Base-by-base conservation (phyloP, 2,797 vertebrate species). In the Hozukius guyotensis region DNA sequence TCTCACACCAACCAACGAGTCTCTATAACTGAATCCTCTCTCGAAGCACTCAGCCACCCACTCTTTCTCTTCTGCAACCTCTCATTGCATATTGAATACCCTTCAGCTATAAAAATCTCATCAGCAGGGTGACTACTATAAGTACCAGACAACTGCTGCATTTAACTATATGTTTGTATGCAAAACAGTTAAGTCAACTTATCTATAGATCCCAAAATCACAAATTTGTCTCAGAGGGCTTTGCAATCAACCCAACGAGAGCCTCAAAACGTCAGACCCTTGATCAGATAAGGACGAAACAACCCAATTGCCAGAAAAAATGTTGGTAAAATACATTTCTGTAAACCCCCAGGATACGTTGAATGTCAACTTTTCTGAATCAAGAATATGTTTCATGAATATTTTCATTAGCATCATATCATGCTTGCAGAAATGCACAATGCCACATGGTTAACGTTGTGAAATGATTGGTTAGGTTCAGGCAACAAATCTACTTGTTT, bases 291-390 rank as follows among this genome's bases (percentile, higher is more conserved):
- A 46, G 42, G 16, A 46, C 16, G 16, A 46, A 46, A 46, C 42
- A 46, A 46, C 42, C 42, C 42, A 46, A 0, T 46, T 46, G 42
- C 42, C 42, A 46, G 14, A 46, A 46, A 42, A 16, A 7, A 7
- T 46, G 2, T 46, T 46, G 42, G 42, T 14, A 46, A 46, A 46
- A 46, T 2, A 46, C 42, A 46, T 46, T 46, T 46, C 42, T 18
- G 42, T 46, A 46, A 46, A 46, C 0, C 16, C 1, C 42, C 42
- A 5, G 0, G 42, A 18, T 16, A 18, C 14, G 6, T 16, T 46
- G 14, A 38, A 46, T 46, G 42, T 18, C 42, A 18, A 46, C 42
- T 46, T 46, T 18, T 46, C 42, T 46, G 42, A 46, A 46, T 18
- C 42, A 46, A 46, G 42, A 46, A 46, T 18, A 46, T 46, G 42